Percentiles rank a stretch among this genome's conserved stretches.
Conservation (phyloP, 2,113 vertebrate genomes). For the Nicator chloris region DNA sequence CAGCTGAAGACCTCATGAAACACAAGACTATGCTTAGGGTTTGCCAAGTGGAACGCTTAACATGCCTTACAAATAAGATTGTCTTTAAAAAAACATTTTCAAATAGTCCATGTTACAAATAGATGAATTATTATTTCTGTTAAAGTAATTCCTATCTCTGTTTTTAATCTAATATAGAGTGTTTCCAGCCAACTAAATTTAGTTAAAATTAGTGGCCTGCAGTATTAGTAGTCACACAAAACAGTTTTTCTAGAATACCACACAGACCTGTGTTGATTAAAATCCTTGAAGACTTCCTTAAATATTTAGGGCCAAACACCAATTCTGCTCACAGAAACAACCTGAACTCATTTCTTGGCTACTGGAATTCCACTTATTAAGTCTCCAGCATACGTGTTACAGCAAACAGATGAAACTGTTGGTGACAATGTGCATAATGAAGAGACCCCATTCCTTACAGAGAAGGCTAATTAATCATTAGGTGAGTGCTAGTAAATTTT, state of each 20-base stretch:
- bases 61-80: background rate
- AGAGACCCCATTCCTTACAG: conserved; percentile 30
- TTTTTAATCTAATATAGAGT: background rate
- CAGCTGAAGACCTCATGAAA: background rate
- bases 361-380: conserved; percentile 5
- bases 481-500: conserved; percentile 67
- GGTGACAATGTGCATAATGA: conserved; percentile 53
- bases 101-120: background rate
- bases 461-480: conserved; percentile 73
- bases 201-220: background rate
- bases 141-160: background rate
- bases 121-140: background rate
- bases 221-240: background rate
- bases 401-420: conserved; percentile 49
- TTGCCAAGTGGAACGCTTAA: background rate
- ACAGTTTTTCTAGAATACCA: background rate
- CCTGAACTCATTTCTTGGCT: background rate
- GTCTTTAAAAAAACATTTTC: background rate
- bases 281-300: background rate
- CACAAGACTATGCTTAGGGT: background rate
- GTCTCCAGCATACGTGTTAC: background rate
- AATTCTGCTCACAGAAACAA: background rate
- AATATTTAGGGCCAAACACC: background rate
- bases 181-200: background rate
- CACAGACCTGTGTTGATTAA: background rate